phyloP scores from a whole-genome alignment of 2,113 vertebrate genomes.

The Ptilorrhoa leucosticta region DNA sequence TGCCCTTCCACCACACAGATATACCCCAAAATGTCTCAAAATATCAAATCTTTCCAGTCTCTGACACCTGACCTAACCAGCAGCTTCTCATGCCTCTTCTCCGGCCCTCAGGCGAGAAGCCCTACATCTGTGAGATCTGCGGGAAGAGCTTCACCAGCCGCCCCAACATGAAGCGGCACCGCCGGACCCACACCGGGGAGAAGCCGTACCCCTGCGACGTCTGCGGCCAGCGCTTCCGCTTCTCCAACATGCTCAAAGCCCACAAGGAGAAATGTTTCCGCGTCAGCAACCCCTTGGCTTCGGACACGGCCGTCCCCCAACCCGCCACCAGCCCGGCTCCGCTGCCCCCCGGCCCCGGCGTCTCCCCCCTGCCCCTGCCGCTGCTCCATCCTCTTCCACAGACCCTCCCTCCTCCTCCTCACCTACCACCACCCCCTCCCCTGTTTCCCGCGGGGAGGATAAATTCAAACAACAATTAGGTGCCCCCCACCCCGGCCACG shows the following conservation, averaged over 20 bases:
- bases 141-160: constrained; percentile 98
- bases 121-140: constrained; percentile 97
- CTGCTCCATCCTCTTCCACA: constrained; percentile 73
- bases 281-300: constrained; percentile 79
- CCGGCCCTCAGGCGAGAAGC: constrained; percentile 85
- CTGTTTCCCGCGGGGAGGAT: constrained; percentile 84
- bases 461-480: constrained; percentile 76
- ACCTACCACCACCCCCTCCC: constrained; percentile 78
- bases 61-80: fast-evolving
- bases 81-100: fast-evolving
- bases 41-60: too few species aligned
- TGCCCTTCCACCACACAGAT: not conserved
- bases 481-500: not conserved
- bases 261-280: constrained; percentile 96
- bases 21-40: not conserved
- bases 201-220: constrained; percentile 95
- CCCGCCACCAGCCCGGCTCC: constrained; percentile 9
- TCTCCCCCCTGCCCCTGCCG: constrained; percentile 67
- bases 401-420: constrained; percentile 73
- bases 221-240: constrained; percentile 94
- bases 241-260: constrained; percentile 99
- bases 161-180: constrained; percentile 98
- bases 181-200: constrained; percentile 94
- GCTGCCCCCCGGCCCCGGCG: constrained; percentile 46
- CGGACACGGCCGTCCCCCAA: constrained; percentile 27